Evolutionary conservation across 2,797 vertebrate species (phyloP), one percentile per base, ranked within the genome.

Genomic region (Ciconia nigra): DNA sequence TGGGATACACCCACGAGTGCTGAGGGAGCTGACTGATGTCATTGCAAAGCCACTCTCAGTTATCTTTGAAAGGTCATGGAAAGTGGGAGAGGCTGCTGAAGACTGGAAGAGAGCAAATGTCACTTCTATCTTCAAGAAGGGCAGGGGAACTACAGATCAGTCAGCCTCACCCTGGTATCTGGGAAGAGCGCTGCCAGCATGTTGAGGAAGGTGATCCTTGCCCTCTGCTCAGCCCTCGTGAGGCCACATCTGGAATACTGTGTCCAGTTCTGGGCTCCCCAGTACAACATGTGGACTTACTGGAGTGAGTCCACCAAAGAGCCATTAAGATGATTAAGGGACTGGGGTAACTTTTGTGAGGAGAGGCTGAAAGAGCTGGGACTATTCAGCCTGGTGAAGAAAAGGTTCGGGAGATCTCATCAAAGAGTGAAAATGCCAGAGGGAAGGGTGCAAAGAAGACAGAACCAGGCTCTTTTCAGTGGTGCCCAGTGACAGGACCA

Each of bases 401-500:
- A 35, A 63, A 61, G 1, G 2, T 59, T 72, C 15, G 0, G 1
- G 2, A 28, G 11, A 86, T 29, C 29, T 31, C 29, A 24, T 41
- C 9, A 54, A 54, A 44, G 15, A 31, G 29, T 73, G 7, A 5
- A 71, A 85, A 72, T 35, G 3, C 31, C 44, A 61, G 17, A 89
- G 14, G 11, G 26, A 73, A 78, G 8, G 7, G 54, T 37, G 5
- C 7, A 54, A 72, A 44, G 72, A 69, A 44, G 47, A 44, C 4
- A 13, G 35, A 58, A 19, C 2, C 44, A 66, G 35, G 20, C 7
- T 69, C 10, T 37, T 77, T 44, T 77, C 47, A 62, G 18, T 44
- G 33, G 26, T 28, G 8, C 8, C 19, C 59, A 11, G 51, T 8
- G 8, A 37, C 33, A 51, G 37, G 42, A 72, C 26, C 10, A 26